phyloP scores from a whole-genome alignment of 30 jellyfish, hydroid and myxozoan genomes.

The Nemopilema nomurai region DNA sequence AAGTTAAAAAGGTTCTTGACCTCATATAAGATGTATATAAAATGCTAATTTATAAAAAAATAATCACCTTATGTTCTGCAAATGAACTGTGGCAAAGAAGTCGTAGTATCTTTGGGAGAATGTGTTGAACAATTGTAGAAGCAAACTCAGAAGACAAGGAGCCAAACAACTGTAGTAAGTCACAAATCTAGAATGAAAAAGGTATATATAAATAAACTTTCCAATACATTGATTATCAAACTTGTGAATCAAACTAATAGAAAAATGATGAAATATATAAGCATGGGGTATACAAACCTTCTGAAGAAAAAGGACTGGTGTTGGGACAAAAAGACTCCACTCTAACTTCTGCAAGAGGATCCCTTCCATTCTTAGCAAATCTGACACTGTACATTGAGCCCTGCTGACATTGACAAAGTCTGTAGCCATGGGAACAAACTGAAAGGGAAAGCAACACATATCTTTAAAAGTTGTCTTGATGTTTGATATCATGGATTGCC shows the following conservation, averaged over 20 bases:
- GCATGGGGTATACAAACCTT: conserved; percentile 42
- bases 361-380: conserved; percentile 67
- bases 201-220: background rate
- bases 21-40: too few species aligned
- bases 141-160: conserved; percentile 56
- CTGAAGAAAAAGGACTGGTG: conserved; percentile 68
- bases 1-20: too few species aligned
- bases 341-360: conserved; percentile 67
- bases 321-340: conserved; percentile 67
- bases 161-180: conserved; percentile 59
- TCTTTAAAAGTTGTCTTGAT: background rate
- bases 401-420: conserved; percentile 76
- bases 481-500: too few species aligned
- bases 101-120: conserved; percentile 53
- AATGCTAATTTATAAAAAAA: too few species aligned
- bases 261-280: background rate
- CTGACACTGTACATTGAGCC: conserved; percentile 63
- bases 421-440: conserved; percentile 83
- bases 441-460: background rate
- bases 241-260: too few species aligned
- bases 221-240: too few species aligned
- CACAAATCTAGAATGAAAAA: conserved; percentile 52
- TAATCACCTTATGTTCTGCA: conserved; percentile 64
- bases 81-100: conserved; percentile 58
- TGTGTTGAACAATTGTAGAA: conserved; percentile 51